These are phyloP conservation scores for Xiphophorus hellerii DNA, from an alignment of 2,113 vertebrate genomes.

Conservation along the genomic window DNA sequence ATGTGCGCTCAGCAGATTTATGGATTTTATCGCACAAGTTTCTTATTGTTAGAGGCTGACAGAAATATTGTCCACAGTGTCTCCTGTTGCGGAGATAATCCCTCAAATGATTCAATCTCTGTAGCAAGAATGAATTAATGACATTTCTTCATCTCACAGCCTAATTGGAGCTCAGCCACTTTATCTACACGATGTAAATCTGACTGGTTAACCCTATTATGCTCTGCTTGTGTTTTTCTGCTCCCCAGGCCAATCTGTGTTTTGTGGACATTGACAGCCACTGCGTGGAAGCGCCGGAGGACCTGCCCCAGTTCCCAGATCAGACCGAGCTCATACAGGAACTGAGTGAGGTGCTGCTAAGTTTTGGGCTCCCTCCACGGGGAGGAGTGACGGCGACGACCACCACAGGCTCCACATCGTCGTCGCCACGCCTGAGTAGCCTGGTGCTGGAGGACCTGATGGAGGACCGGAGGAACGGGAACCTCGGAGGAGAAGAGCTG, in stretches of 20 bases:
- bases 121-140: constrained; percentile 37
- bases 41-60: constrained; percentile 2
- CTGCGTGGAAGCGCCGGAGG: constrained; percentile 90
- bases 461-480: constrained; percentile 93
- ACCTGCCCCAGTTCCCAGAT: constrained; percentile 92
- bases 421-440: constrained; percentile 81
- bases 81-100: constrained; percentile 38
- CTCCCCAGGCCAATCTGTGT: constrained; percentile 90
- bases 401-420: constrained; percentile 65
- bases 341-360: constrained; percentile 88
- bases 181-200: constrained; percentile 22
- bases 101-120: constrained; percentile 28
- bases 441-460: constrained; percentile 89
- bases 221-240: neutral
- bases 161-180: constrained; percentile 38
- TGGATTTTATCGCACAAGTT: constrained; percentile 13
- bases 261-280: constrained; percentile 97
- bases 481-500: constrained; percentile 85
- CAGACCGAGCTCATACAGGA: constrained; percentile 92
- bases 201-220: constrained; percentile 30
- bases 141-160: constrained; percentile 26
- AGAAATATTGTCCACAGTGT: constrained; percentile 1
- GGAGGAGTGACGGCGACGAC: constrained; percentile 79
- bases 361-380: constrained; percentile 85
- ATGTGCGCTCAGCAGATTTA: constrained; percentile 37